Evolutionary conservation across 2,797 vertebrate genomes (phyloP).

Genomic region (Neoniphon sammara): DNA sequence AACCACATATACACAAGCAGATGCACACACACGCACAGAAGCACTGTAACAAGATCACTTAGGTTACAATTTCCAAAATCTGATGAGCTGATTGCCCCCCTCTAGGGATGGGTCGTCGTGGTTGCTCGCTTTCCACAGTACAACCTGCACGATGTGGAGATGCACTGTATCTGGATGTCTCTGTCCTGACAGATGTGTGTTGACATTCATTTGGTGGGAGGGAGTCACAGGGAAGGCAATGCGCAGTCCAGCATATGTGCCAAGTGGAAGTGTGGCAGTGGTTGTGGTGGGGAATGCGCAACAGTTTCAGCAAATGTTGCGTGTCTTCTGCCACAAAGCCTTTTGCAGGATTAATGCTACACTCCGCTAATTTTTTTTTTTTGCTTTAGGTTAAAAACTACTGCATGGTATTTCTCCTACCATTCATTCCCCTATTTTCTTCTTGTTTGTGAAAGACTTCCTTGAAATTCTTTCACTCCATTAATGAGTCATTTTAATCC

Average conservation of each 20-base stretch:
- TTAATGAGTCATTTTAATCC: background rate
- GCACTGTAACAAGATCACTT: conserved; percentile 34
- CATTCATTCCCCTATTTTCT: background rate
- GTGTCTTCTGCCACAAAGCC: background rate
- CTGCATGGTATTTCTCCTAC: background rate
- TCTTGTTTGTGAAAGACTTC: background rate
- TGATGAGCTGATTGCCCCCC: conserved; percentile 41
- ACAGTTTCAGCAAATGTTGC: background rate
- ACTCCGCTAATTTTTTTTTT: background rate
- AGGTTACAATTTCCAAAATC: conserved; percentile 26
- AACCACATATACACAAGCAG: background rate
- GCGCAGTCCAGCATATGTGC: background rate
- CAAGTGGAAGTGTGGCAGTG: background rate
- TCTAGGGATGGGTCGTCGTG: conserved; percentile 28
- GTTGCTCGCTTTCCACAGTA: conserved; percentile 19
- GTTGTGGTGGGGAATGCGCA: conserved; percentile 5
- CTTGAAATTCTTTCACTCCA: background rate
- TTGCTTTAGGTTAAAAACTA: background rate
- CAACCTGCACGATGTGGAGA: conserved; percentile 1
- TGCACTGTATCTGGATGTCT: conserved; percentile 9
- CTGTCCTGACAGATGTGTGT: conserved; percentile 35
- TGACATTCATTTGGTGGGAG: conserved; percentile 40
- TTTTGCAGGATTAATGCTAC: conserved; percentile 6
- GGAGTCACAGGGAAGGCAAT: background rate
- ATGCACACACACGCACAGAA: conserved; percentile 37